A percentile compares a stretch with the other conserved stretches of the same genome.
Conservation (phyloP, 2,888 invertebrate genomes). For the Campoletis raptor region DNA sequence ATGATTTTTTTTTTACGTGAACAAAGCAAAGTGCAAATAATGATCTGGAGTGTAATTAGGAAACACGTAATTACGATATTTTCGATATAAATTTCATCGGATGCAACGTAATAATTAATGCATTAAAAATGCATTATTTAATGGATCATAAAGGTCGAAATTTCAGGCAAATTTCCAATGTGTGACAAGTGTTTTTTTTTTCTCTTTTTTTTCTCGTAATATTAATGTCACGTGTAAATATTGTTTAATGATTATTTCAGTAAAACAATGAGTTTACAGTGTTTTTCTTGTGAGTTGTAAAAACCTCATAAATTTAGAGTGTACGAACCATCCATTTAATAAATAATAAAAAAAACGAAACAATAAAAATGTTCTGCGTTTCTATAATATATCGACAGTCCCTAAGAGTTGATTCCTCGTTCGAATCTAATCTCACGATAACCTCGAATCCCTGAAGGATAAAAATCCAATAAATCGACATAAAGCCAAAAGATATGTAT, state of each 20-base stretch:
- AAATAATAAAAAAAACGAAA: neutral
- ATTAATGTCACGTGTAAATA: neutral
- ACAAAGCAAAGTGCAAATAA: neutral
- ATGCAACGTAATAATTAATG: constrained; percentile 19
- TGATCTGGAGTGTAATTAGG: neutral
- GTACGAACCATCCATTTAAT: neutral
- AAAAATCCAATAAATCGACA: constrained; percentile 15
- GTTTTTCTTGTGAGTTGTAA: neutral
- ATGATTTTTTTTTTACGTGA: neutral
- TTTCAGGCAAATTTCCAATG: neutral
- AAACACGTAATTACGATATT: neutral
- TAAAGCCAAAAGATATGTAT: neutral
- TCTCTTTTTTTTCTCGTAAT: too few relatives aligned
- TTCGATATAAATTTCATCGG: neutral
- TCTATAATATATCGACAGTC: neutral
- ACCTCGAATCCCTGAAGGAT: neutral
- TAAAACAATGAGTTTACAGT: neutral
- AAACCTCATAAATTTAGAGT: neutral
- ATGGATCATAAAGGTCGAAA: neutral
- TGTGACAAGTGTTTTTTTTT: neutral
- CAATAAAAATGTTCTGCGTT: neutral
- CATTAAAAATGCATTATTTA: constrained; percentile 2
- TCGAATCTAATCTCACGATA: constrained; percentile 1
- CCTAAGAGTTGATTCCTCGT: neutral
- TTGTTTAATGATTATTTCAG: neutral